A percentile compares a stretch with the other conserved stretches of the same genome.
Conservation (phyloP, 2,797 vertebrate genomes). For the Bovichtus variegatus region DNA sequence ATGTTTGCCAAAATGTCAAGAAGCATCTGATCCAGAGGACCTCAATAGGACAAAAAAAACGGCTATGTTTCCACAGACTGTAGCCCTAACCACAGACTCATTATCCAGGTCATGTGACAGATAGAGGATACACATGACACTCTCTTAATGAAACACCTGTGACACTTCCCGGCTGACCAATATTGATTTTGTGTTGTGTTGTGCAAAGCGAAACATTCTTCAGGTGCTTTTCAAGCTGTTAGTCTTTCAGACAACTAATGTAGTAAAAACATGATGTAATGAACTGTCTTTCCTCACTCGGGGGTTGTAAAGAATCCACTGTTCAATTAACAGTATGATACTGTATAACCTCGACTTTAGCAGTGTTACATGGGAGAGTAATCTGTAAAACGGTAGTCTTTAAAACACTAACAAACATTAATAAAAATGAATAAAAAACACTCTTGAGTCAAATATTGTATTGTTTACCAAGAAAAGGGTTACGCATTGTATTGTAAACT, state of each 20-base stretch:
- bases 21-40: slow-evolving; percentile 43
- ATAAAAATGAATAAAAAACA: background rate
- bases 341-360: slow-evolving; percentile 22
- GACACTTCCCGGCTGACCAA: background rate
- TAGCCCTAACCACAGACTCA: slow-evolving; percentile 17
- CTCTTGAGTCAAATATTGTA: slow-evolving; percentile 19
- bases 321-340: slow-evolving; percentile 10
- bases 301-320: slow-evolving; percentile 22
- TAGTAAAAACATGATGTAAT: slow-evolving; percentile 24
- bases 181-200: background rate
- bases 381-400: background rate
- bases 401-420: slow-evolving; percentile 7
- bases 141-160: slow-evolving; percentile 18
- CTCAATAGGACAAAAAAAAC: slow-evolving; percentile 2
- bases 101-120: slow-evolving; percentile 15
- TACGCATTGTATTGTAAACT: background rate
- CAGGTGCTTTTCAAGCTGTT: slow-evolving; percentile 5
- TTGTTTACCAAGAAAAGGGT: slow-evolving; percentile 8
- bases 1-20: slow-evolving; percentile 58
- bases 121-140: slow-evolving; percentile 7
- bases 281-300: background rate
- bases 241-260: slow-evolving; percentile 1
- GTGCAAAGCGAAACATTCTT: background rate
- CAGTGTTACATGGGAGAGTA: slow-evolving; percentile 13
- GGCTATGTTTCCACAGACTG: slow-evolving; percentile 23